Evolutionary conservation across 92 coral and sea anemone genomes (phyloP), one percentile per base, ranked within the genome.

Genomic region (Palythoa grandis): DNA sequence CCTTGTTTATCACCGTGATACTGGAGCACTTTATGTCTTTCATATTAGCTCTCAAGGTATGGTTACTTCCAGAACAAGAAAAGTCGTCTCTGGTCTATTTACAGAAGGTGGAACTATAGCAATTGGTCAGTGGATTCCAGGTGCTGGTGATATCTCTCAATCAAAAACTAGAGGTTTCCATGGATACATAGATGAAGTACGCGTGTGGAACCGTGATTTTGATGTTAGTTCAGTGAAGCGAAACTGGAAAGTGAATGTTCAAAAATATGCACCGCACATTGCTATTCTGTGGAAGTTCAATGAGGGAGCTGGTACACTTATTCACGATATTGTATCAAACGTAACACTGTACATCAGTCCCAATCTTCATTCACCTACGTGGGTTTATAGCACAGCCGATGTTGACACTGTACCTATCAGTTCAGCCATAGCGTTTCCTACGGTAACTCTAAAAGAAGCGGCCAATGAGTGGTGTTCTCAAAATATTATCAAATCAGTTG

Each of bases 61-160:
- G n/a, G 77, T 79, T 24, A 88, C 57, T 12, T 52, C 66, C 52
- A 74, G 83, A 69, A 78, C 94, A 43, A 52, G 71, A 52, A 22
- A 78, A 67, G 58, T 82, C 11, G 24, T 19, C 48, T 56, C 89
- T 29, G 89, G 87, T 53, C 80, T 91, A 67, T 91, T 91, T 82
- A 71, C 77, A 24, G 53, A 75, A 53, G 87, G 88, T 52, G 83
- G 94, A 57, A 86, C 82, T 48, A 79, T 91, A 11, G 91, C 94
- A 3, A 53, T 91, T 16, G 94, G 92, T 7, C 94, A 91, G 52
- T 91, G 94, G 94, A 88, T 91, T 40, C 91, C 94, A 40, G 92
- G 94, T 43, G 67, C 79, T 70, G 79, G 35, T 22, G 91, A 89
- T 75, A 87, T 58, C 35, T 75, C 86, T 16, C 60, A 85, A 37